Conservation (phyloP, 2,888 invertebrate species). For the Chloromyia formosa region DNA sequence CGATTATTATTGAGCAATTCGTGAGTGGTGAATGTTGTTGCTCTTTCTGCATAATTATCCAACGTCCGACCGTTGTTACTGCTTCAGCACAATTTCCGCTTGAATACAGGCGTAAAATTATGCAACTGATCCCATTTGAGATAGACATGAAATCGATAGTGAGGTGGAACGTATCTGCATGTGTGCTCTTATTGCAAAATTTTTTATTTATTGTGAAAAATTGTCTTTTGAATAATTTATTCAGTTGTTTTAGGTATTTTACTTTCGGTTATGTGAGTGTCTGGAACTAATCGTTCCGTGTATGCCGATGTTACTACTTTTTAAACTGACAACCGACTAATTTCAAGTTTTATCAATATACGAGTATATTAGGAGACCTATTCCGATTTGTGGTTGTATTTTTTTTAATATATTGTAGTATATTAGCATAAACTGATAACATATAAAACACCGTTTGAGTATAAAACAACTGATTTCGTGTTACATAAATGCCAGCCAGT, state of each 20-base stretch:
- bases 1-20: slow-evolving; percentile 21
- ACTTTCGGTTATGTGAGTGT: background rate
- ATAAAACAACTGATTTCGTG: slow-evolving; percentile 12
- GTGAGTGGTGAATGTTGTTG: slow-evolving; percentile 16
- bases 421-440: background rate
- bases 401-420: background rate
- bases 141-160: background rate
- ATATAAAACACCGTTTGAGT: background rate
- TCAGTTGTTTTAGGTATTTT: slow-evolving; percentile 9
- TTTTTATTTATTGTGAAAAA: slow-evolving; percentile 23
- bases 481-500: slow-evolving; percentile 45
- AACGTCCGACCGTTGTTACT: slow-evolving; percentile 13
- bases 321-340: too few relatives aligned
- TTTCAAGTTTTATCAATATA: too few relatives aligned
- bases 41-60: slow-evolving; percentile 5
- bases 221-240: slow-evolving; percentile 23
- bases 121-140: slow-evolving; percentile 39
- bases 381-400: background rate
- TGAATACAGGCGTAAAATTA: slow-evolving; percentile 6
- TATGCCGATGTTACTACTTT: background rate
- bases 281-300: background rate
- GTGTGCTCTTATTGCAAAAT: slow-evolving; percentile 40
- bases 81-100: slow-evolving; percentile 29
- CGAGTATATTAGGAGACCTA: too few relatives aligned
- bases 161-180: slow-evolving; percentile 13